phyloP scores from a whole-genome alignment of 1,140 invertebrate genomes.

The Heliothis subflexa region DNA sequence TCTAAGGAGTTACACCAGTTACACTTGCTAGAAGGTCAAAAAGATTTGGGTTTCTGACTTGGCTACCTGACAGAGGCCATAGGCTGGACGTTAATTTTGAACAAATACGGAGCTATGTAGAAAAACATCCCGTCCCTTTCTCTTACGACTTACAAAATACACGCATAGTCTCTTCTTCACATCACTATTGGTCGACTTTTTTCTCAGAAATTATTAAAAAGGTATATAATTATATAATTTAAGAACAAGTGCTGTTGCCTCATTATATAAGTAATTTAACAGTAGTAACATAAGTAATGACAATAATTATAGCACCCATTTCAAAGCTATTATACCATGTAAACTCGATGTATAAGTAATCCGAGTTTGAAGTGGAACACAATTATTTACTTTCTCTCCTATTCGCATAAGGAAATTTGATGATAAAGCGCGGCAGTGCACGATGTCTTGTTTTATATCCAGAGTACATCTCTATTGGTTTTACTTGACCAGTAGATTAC shows the following conservation, averaged over 20 bases:
- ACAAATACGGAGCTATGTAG: too few relatives aligned
- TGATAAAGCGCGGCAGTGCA: slow-evolving; percentile 34
- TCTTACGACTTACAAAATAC: too few relatives aligned
- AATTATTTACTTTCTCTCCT: slow-evolving; percentile 39
- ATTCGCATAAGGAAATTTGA: slow-evolving; percentile 39
- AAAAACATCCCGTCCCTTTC: too few relatives aligned
- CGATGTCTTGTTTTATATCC: not conserved
- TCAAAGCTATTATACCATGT: slow-evolving; percentile 19
- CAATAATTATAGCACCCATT: not conserved
- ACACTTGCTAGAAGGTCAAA: too few relatives aligned
- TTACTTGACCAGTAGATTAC: not conserved
- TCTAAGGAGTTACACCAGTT: not conserved
- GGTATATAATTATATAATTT: too few relatives aligned
- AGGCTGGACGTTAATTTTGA: too few relatives aligned
- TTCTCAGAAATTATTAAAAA: too few relatives aligned
- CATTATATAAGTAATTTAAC: not conserved
- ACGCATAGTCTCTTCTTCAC: too few relatives aligned
- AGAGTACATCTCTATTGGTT: not conserved
- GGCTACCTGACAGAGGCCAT: too few relatives aligned
- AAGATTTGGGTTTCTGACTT: too few relatives aligned
- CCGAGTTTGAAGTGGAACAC: slow-evolving; percentile 12
- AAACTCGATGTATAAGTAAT: slow-evolving; percentile 4
- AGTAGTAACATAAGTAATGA: not conserved
- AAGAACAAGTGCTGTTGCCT: not conserved
- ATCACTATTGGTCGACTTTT: too few relatives aligned